Base-by-base conservation (phyloP, 2,888 invertebrate species). In the Sinodicranocentrus sp. region DNA sequence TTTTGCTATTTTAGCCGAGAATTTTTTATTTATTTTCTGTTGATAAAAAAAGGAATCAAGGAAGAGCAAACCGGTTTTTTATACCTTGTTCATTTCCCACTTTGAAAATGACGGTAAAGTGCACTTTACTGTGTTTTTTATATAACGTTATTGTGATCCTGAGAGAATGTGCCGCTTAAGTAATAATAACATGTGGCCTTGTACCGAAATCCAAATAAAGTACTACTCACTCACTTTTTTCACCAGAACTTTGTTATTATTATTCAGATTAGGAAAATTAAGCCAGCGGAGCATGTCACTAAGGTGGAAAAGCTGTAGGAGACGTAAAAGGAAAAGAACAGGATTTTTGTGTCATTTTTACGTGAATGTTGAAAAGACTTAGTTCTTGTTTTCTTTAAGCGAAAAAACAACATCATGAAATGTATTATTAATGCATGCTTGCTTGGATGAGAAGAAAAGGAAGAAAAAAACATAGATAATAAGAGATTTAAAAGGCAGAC, bases 51-150 rank as follows among this genome's bases (percentile, higher is more conserved):
- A 10, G 67, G 26, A 28, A 39, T 26, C 43, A 67, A 52, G 52
- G 52, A 48, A 70, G 26, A 17, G 26, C 25, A 2, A 76, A 76
- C 76, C 67, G 76, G 76, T 76, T 76, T 76, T n/a, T 52, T 39
- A 13, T 8, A 39, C 8, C 8, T 39, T 39, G 39, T 39, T 39
- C 39, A 39, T 39, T 39, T 44, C 10, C 13, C 21, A 13, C 44
- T 26, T 26, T 15, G 54, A 17, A 52, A 21, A 25, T 57, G 5
- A 57, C 21, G 39, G 52, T 19, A 33, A 76, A 76, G 67, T 54
- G 76, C 65, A 76, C 67, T 52, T 52, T 26, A 43, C 61, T 59
- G 59, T 59, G 59, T 39, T 25, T 21, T n/a, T n/a, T n/a, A n/a
- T n/a, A n/a, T n/a, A n/a, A n/a, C 52, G 52, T 15, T 52, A 15